Evolutionary conservation across 2,888 invertebrate genomes (phyloP).

Genomic region (Petrolisthes manimaculis): DNA sequence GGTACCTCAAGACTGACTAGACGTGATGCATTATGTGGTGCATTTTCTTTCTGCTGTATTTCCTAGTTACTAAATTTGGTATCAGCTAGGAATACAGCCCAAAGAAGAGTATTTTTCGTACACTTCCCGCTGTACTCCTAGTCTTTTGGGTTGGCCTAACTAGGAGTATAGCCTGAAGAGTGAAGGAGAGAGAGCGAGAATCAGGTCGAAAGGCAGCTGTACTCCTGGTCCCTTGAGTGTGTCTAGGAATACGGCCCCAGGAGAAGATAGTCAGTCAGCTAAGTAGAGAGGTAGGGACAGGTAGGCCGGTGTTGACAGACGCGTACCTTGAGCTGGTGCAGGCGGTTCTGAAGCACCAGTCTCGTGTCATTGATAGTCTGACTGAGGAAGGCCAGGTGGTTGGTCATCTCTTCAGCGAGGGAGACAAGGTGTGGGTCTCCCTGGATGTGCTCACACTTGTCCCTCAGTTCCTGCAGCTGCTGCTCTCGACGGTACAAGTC

Average conservation of each 20-base stretch:
- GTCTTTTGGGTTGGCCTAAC: too few relatives aligned
- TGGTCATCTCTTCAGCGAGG: slow-evolving; percentile 62
- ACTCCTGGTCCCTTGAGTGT: too few relatives aligned
- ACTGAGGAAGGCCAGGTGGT: slow-evolving; percentile 60
- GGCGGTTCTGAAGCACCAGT: slow-evolving; percentile 62
- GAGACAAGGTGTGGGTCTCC: slow-evolving; percentile 59
- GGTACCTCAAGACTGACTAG: too few relatives aligned
- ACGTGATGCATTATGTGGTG: too few relatives aligned
- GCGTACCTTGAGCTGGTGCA: slow-evolving; percentile 65
- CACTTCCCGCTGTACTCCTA: too few relatives aligned
- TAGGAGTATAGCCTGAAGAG: too few relatives aligned
- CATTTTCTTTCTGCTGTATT: too few relatives aligned
- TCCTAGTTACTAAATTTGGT: too few relatives aligned
- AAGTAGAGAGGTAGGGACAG: slow-evolving; percentile 59
- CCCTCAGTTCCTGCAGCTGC: slow-evolving; percentile 48
- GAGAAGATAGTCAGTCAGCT: background rate
- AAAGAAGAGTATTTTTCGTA: too few relatives aligned
- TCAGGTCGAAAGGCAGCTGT: too few relatives aligned
- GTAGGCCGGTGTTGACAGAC: slow-evolving; percentile 55
- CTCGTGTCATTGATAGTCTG: slow-evolving; percentile 64
- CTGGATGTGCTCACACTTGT: slow-evolving; percentile 58
- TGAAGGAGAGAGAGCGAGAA: too few relatives aligned
- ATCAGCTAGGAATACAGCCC: too few relatives aligned
- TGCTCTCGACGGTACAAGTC: slow-evolving; percentile 31
- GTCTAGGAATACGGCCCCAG: background rate